These are phyloP conservation scores for Conger conger DNA, from an alignment of 2,113 vertebrate genomes.

Conservation along the genomic window DNA sequence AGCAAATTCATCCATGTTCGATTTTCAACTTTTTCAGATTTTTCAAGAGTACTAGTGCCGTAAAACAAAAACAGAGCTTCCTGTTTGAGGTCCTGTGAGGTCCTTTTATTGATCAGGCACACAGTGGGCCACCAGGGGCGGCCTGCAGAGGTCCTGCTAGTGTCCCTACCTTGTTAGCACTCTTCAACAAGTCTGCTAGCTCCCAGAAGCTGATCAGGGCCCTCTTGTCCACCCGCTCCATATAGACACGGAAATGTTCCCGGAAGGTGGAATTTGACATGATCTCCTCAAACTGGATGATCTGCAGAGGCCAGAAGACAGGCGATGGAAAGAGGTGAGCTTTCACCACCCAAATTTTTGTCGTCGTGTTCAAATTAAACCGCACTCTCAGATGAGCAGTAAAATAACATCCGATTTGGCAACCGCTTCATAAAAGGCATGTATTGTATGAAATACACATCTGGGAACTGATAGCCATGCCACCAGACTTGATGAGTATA, in stretches of 20 bases:
- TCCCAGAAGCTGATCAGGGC: constrained; percentile 91
- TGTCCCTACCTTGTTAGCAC: constrained; percentile 85
- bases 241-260: constrained; percentile 86
- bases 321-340: background rate
- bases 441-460: background rate
- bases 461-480: background rate
- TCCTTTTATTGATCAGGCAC: background rate
- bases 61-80: background rate
- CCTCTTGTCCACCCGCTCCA: constrained; percentile 90
- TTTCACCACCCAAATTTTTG: background rate
- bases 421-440: background rate
- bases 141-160: background rate
- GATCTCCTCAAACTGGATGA: constrained; percentile 96
- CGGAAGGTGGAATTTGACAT: constrained; percentile 81
- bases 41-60: background rate
- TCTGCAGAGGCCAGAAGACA: constrained; percentile 64
- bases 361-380: background rate
- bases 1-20: background rate
- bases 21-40: background rate
- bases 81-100: background rate
- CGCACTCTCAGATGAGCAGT: background rate
- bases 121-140: background rate
- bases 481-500: background rate
- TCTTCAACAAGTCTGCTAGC: constrained; percentile 89
- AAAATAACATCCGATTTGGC: background rate